Base-by-base conservation (phyloP, 2,113 vertebrate species). In the Gambusia affinis region DNA sequence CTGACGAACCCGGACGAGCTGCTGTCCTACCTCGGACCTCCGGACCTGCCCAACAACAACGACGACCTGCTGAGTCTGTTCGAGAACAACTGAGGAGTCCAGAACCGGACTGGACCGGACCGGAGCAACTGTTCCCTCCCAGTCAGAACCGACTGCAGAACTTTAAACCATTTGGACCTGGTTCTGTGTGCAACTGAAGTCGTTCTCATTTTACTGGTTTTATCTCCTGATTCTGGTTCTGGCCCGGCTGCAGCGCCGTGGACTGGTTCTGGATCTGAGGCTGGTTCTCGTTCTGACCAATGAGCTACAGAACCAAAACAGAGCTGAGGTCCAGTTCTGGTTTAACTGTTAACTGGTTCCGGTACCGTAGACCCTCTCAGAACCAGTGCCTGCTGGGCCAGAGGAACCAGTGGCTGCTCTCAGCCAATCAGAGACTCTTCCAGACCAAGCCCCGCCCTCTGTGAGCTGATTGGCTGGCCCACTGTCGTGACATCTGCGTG, bases 1-100 rank as follows among this genome's bases (percentile, higher is more conserved):
- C 89, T 98, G 93, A 98, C 96, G 70, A 98, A 96, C 87, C 96
- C 97, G 0, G 97, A 98, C 0, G 97, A 98, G 93, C 87, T 98
- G 85, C 95, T 98, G 57, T 97, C 97, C 7, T 98, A 98, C 92
- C 93, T 98, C 80, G 97, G 96, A 4, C 96, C 97, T 0, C 96
- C 97, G 0, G 97, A 97, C 83, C 96, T 97, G 30, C 96, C 97
- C 17, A 95, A 92, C 84, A 97, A 93, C 95, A 98, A 94, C 2
- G 97, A 98, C 0, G 97, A 98, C 81, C 95, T 98, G 76, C 95
- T 98, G 60, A 96, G 96, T 1, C 95, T 98, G 81, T 98, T 98
- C 3, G 97, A 98, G 94, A 97, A 95, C 93, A 98, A 97, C 94
- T 98, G 83, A 90, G 30, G 29, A 15, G 47, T 57, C 14, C 29